A percentile compares a stretch with the other conserved stretches of the same genome.
Evolutionary conservation across 2,113 vertebrate species (phyloP).

Genomic region (Dasyprocta punctata): DNA sequence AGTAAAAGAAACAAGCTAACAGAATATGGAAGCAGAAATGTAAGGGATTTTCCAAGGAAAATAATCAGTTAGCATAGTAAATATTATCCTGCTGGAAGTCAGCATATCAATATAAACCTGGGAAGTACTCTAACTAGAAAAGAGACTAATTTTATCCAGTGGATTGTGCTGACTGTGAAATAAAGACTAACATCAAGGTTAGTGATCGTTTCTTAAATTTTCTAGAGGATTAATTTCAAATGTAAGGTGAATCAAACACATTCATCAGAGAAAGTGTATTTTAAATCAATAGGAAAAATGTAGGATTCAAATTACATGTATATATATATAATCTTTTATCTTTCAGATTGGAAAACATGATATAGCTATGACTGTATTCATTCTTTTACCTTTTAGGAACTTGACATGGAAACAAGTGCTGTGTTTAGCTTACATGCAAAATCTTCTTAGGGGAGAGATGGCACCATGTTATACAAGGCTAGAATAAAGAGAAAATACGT

Average conservation of each 20-base stretch:
- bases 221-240: conserved; percentile 51
- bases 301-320: background rate
- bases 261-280: background rate
- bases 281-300: background rate
- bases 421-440: background rate
- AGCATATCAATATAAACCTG: conserved; percentile 14
- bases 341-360: background rate
- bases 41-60: conserved; percentile 51
- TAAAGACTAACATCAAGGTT: background rate
- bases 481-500: background rate
- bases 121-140: conserved; percentile 34
- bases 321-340: background rate
- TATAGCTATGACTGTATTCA: background rate
- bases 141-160: conserved; percentile 52
- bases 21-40: conserved; percentile 50
- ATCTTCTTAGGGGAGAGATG: fast-evolving
- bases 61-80: conserved; percentile 55
- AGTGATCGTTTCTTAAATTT: conserved; percentile 50
- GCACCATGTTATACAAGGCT: fast-evolving
- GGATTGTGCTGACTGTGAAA: background rate
- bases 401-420: background rate
- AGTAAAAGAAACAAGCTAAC: conserved; percentile 17
- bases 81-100: conserved; percentile 56
- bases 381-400: background rate
- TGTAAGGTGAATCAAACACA: background rate